These are phyloP conservation scores for Hemicentrotus pulcherrimus DNA, from an alignment of 35 echinoderm and acorn worm genomes.

Conservation along the genomic window DNA sequence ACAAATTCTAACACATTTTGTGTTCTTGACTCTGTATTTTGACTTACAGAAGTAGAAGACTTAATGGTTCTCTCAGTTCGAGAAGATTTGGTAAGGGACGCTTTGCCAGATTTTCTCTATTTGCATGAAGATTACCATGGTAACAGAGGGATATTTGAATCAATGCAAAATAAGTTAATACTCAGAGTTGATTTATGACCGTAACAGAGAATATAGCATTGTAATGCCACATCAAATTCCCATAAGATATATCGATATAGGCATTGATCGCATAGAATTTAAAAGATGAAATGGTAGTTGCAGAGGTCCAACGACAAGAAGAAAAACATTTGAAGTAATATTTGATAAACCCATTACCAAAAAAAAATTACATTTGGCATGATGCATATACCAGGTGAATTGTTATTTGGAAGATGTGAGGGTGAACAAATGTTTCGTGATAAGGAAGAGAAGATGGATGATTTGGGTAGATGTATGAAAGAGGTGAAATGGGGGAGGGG, in stretches of 20 bases:
- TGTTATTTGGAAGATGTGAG: not conserved
- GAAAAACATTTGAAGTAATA: not conserved
- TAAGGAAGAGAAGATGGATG: not conserved
- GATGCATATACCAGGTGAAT: not conserved
- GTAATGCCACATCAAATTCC: not conserved
- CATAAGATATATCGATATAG: not conserved
- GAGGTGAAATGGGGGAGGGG: not conserved
- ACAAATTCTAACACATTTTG: not conserved
- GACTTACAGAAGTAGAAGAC: not conserved
- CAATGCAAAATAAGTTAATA: not conserved
- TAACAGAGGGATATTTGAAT: not conserved
- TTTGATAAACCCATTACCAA: not conserved
- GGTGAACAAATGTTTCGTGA: not conserved
- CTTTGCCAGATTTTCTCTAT: not conserved
- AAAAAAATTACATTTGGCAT: not conserved
- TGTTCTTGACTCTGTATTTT: not conserved
- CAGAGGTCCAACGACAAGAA: not conserved
- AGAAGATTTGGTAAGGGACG: not conserved
- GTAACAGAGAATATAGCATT: not conserved
- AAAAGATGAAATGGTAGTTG: not conserved
- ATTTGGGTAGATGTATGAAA: not conserved
- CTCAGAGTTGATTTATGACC: not conserved
- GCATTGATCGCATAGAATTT: not conserved
- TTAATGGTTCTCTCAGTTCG: constrained; percentile 22
- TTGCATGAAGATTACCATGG: not conserved